Base-by-base conservation (phyloP, 2,888 invertebrate genomes). In the Mongoloraphidia duomilia region DNA sequence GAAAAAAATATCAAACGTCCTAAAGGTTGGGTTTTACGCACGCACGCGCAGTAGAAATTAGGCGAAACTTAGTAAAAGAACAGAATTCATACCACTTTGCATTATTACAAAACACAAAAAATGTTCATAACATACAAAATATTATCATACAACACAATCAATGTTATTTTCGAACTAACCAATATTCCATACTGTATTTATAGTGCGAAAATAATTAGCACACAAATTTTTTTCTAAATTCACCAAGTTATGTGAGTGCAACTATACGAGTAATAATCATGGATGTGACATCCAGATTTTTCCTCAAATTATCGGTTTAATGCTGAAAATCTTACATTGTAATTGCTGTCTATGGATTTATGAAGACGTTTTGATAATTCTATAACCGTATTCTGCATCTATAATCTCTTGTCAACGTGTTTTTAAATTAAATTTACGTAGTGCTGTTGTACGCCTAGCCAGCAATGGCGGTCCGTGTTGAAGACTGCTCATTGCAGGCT, bases 301-400 rank as follows among this genome's bases (percentile, higher is more conserved):
- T 67, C 68, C 63, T 68, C 71, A 68, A 68, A 68, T 62, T 52
- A 49, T 53, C 46, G 48, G 47, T 55, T 50, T 44, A 45, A 52
- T 48, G 52, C 49, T 49, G 50, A 26, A 40, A 68, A 71, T 79
- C 92, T 92, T 89, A 94, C 94, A 92, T 94, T 92, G 81, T 93
- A 90, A 77, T 90, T 88, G 78, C 80, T 84, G 84, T 94, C 93
- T 79, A 94, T 82, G 74, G 92, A 88, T 82, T 86, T 85, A 79
- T 89, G 85, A 82, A 94, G 85, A 82, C 84, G 89, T 77, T 88
- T 84, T 79, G 91, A 91, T 78, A 94, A 82, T 78, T 92, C 88
- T 76, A 80, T 80, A 75, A 82, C 80, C 76, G 80, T 79, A 76
- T 79, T 77, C 80, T 80, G 82, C 82, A 82, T 82, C 82, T 82